Evolutionary conservation across 2,113 vertebrate genomes (phyloP).

Genomic region (Thamnaconus septentrionalis): DNA sequence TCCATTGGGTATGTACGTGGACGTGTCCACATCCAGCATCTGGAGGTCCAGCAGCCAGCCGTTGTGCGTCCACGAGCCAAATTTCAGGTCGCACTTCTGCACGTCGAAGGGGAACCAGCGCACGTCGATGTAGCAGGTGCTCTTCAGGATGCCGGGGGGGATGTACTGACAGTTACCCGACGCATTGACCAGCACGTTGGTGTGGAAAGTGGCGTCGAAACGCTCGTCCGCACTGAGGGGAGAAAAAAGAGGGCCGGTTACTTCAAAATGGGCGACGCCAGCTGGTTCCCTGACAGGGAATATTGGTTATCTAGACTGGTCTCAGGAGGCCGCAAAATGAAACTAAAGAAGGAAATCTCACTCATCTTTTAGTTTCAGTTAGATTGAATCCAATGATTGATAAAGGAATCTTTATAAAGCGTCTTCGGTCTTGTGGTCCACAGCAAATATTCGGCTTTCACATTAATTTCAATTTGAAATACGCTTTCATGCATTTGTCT

Average conservation of each 20-base stretch:
- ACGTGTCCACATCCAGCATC: constrained; percentile 85
- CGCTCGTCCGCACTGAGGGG: constrained; percentile 82
- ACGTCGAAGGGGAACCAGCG: constrained; percentile 89
- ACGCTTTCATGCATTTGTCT: too few relatives aligned
- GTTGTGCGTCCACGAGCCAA: constrained; percentile 88
- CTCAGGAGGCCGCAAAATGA: too few relatives aligned
- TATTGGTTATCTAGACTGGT: too few relatives aligned
- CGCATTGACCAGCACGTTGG: constrained; percentile 86
- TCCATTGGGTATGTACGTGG: constrained; percentile 86
- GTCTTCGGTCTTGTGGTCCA: too few relatives aligned
- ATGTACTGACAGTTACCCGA: constrained; percentile 87
- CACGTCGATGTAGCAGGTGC: constrained; percentile 81
- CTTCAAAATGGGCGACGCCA: too few relatives aligned
- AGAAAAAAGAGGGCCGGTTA: not conserved
- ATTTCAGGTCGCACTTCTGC: constrained; percentile 87
- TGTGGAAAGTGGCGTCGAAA: constrained; percentile 87
- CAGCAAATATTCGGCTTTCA: too few relatives aligned
- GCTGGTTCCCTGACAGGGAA: too few relatives aligned
- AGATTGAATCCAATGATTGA: too few relatives aligned
- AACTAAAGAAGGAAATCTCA: too few relatives aligned
- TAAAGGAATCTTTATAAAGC: too few relatives aligned
- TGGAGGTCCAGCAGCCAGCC: constrained; percentile 88
- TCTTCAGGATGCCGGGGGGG: constrained; percentile 91
- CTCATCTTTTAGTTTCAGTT: too few relatives aligned
- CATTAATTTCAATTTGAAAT: too few relatives aligned